Evolutionary conservation across 1,140 invertebrate species (phyloP), one percentile per base, ranked within the genome.

Genomic region (Chironomus tepperi): DNA sequence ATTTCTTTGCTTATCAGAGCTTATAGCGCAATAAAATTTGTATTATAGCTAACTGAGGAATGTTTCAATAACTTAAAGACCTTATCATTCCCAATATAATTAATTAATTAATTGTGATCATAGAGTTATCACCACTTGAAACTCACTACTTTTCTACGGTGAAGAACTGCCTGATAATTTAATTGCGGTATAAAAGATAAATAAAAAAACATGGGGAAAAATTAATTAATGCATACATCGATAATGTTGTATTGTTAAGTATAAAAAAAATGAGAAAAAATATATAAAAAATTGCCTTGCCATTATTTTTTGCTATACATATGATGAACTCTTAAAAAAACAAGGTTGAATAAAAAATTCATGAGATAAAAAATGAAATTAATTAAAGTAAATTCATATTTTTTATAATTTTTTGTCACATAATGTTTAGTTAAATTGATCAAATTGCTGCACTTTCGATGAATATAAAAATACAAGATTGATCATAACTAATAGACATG

Each of bases 261-360:
- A 57, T n/a, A 57, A 57, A 57, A 57, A 34, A 34, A 34, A 34
- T 34, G 24, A 34, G 24, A 34, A 34, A 34, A 34, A 34, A 34
- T n/a, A 34, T 34, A 34, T 57, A 57, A n/a, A 57, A 47, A 57
- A 57, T 57, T 57, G 47, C 47, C 47, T 57, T 57, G 47, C 47
- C 47, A 57, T 57, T 57, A 57, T 57, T 57, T 57, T 57, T 57
- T 57, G 47, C 47, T 57, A 57, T 57, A n/a, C 24, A 34, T 57
- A 57, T n/a, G 12, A 57, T 57, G 47, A 57, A n/a, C 47, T 57
- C 12, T 57, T 57, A 57, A 57, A 15, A 57, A 57, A 10, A 57
- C n/a, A 34, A 34, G 24, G 47, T 57, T 57, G 12, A 12, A 57
- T 12, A 57, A 57, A 57, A 57, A 57, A n/a, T n/a, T n/a, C n/a